Evolutionary conservation across 2,113 vertebrate species (phyloP).

Genomic region (Pluvianellus socialis): DNA sequence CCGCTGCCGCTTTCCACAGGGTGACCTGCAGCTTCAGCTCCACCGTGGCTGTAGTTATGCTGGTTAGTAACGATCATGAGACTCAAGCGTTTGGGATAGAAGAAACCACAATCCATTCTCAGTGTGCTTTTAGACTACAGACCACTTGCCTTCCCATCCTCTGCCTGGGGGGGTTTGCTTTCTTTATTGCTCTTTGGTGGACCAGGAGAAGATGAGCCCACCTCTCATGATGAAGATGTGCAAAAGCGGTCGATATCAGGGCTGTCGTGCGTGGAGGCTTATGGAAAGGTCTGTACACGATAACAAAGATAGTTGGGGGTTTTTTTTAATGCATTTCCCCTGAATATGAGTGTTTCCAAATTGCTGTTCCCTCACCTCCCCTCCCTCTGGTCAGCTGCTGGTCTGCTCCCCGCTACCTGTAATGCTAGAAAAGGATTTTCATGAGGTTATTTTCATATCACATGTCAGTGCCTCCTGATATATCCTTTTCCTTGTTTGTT

Average conservation of each 20-base stretch:
- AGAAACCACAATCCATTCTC: neutral
- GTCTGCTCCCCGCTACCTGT: neutral
- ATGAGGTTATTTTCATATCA: neutral
- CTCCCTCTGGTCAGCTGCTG: neutral
- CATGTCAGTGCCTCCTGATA: neutral
- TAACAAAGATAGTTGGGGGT: neutral
- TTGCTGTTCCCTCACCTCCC: neutral
- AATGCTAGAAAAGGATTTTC: neutral
- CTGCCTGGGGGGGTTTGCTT: neutral
- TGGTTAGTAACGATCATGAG: neutral
- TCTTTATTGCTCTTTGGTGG: neutral
- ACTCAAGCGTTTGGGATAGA: neutral
- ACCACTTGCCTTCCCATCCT: neutral
- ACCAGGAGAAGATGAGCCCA: neutral
- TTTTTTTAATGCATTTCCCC: neutral
- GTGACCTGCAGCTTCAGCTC: neutral
- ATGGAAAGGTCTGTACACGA: neutral
- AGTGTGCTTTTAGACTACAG: neutral
- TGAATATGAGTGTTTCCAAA: neutral
- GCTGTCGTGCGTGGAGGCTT: neutral
- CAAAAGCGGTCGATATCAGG: accelerated
- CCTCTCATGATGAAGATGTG: neutral
- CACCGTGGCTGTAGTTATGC: neutral
- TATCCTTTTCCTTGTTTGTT: neutral
- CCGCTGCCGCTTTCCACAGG: neutral